Evolutionary conservation across 2,888 invertebrate genomes (phyloP).

Genomic region (Furcula furcula): DNA sequence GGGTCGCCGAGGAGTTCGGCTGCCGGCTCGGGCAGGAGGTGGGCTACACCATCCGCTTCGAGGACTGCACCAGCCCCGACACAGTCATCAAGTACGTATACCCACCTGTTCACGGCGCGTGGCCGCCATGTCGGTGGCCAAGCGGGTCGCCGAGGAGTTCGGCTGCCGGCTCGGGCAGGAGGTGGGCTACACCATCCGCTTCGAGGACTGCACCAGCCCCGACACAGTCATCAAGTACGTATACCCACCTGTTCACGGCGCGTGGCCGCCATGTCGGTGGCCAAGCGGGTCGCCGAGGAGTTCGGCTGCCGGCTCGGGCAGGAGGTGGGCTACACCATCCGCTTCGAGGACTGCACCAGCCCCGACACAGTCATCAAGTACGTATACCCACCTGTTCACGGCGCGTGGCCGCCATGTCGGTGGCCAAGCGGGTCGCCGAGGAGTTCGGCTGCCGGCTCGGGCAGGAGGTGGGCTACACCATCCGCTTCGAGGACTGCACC

Average conservation of each 20-base stretch:
- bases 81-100: no score
- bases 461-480: slow-evolving; percentile 99
- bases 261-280: slow-evolving; percentile 99
- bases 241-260: slow-evolving; percentile 95
- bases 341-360: slow-evolving; percentile 99
- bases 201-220: no score
- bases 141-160: no score
- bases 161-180: no score
- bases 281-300: slow-evolving; percentile 99
- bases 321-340: slow-evolving; percentile 99
- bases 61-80: no score
- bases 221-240: no score
- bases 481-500: slow-evolving; percentile 99
- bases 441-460: slow-evolving; percentile 99
- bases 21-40: no score
- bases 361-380: slow-evolving; percentile 98
- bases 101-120: no score
- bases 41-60: no score
- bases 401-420: slow-evolving; percentile 98
- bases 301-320: slow-evolving; percentile 98
- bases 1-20: no score
- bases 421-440: slow-evolving; percentile 99
- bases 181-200: no score
- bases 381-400: slow-evolving; percentile 79
- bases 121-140: no score